Evolutionary conservation across 2,797 vertebrate genomes (phyloP).

Genomic region (Ctenopoma multispine): DNA sequence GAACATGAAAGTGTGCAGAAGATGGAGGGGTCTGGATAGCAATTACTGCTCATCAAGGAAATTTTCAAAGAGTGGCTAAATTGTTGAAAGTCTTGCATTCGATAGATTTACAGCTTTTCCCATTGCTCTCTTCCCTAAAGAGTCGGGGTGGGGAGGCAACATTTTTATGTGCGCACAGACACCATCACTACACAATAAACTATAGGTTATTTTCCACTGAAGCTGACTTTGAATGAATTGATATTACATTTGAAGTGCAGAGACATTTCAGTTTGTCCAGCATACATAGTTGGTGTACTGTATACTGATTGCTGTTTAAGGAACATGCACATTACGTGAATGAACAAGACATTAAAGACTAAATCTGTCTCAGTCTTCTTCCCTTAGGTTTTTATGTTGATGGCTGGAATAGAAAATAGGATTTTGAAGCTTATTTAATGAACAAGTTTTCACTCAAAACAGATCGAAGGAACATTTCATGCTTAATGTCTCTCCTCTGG

Average conservation of each 20-base stretch:
- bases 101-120: constrained; percentile 74
- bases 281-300: constrained; percentile 78
- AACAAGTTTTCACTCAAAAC: constrained; percentile 76
- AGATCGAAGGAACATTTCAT: constrained; percentile 70
- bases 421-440: constrained; percentile 81
- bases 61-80: constrained; percentile 77
- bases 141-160: constrained; percentile 51
- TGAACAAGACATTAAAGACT: constrained; percentile 69
- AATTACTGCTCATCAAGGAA: constrained; percentile 79
- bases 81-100: constrained; percentile 61
- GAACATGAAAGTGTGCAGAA: constrained; percentile 78
- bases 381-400: constrained; percentile 63
- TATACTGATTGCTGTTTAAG: constrained; percentile 70
- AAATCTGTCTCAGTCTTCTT: constrained; percentile 67
- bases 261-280: constrained; percentile 64
- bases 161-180: constrained; percentile 60
- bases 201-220: constrained; percentile 36
- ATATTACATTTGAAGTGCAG: constrained; percentile 60
- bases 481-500: constrained; percentile 64
- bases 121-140: constrained; percentile 66
- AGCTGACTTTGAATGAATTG: constrained; percentile 52
- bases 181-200: constrained; percentile 53
- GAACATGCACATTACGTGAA: no score
- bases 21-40: constrained; percentile 69
- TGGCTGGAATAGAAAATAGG: constrained; percentile 67